These are phyloP conservation scores for Pteronura brasiliensis DNA, from an alignment of 2,113 vertebrate genomes.

Conservation along the genomic window DNA sequence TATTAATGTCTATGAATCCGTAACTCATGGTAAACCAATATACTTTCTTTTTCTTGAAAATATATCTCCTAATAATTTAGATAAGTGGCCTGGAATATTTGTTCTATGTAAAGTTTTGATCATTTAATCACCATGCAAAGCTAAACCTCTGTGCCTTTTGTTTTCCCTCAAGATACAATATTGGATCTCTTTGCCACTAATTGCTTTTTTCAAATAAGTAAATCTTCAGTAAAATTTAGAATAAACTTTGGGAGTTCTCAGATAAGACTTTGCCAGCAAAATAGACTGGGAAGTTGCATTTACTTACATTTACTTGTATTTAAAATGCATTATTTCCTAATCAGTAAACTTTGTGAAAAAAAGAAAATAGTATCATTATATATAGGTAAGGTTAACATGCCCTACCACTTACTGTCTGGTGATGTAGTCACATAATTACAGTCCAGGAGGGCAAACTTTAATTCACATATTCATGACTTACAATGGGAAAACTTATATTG, in stretches of 20 bases:
- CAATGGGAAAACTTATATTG: conserved; percentile 65
- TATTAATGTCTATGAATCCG: conserved; percentile 47
- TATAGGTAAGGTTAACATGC: neutral
- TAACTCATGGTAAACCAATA: conserved; percentile 44
- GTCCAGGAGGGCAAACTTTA: conserved; percentile 44
- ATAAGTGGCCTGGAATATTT: conserved; percentile 29
- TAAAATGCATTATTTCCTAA: conserved; percentile 12
- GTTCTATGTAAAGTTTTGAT: neutral
- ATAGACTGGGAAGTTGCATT: neutral
- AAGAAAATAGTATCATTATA: neutral
- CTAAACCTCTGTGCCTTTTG: neutral
- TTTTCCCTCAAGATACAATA: neutral
- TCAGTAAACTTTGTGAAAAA: conserved; percentile 25
- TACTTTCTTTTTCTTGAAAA: conserved; percentile 58
- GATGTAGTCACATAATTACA: conserved; percentile 61
- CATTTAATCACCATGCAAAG: neutral
- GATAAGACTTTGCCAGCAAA: neutral
- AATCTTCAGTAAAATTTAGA: neutral
- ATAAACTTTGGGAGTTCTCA: neutral
- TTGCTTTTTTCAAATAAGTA: neutral
- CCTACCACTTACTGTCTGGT: conserved; percentile 53
- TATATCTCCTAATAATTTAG: conserved; percentile 41
- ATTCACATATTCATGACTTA: conserved; percentile 38
- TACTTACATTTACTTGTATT: conserved; percentile 4
- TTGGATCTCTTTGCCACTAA: neutral